Base-by-base conservation (phyloP, 2,888 invertebrate genomes). In the Rhaphigaster nebulosa region DNA sequence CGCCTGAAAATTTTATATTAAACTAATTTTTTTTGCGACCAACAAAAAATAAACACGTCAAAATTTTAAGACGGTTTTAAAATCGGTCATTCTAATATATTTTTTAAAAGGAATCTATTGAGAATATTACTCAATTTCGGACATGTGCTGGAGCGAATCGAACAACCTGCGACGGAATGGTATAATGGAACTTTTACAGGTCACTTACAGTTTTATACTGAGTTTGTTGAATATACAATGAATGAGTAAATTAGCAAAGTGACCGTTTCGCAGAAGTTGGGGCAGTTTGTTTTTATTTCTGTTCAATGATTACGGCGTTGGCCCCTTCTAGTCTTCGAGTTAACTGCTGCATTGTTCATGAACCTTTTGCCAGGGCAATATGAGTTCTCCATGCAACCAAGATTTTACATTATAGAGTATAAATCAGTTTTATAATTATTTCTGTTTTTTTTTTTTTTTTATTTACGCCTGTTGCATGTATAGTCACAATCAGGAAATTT, bases 291-390 rank as follows among this genome's bases (percentile, higher is more conserved):
- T 20, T 29, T 29, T 29, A 18, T 65, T 65, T 65, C 34, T 76
- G 70, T 76, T 76, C 70, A 76, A 76, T 76, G 70, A 76, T 76
- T 76, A 76, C 70, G 20, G 38, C 34, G 34, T 76, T 76, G 34
- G 29, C 29, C 70, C 70, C 20, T 34, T 70, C 29, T 20, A 38
- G 70, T 38, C 70, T 23, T 20, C 23, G 8, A 76, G 70, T 38
- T 20, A 34, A 34, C 70, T 76, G 34, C 0, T 76, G 70, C 34
- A 76, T 76, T 76, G 5, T 76, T 76, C 38, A 76, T 34, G 8
- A 76, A 34, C 34, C 70, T 70, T 5, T 6, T 70, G 6, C 70
- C 34, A 38, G 15, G 38, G 34, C 70, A 38, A 10, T 76, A 23
- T 76, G 70, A 20, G 34, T 10, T 38, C 20, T 76, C 65, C 70